Percentiles rank a stretch among this genome's conserved stretches.
Evolutionary conservation across 2,113 vertebrate genomes (phyloP).

Genomic region (Spilogale gracilis): DNA sequence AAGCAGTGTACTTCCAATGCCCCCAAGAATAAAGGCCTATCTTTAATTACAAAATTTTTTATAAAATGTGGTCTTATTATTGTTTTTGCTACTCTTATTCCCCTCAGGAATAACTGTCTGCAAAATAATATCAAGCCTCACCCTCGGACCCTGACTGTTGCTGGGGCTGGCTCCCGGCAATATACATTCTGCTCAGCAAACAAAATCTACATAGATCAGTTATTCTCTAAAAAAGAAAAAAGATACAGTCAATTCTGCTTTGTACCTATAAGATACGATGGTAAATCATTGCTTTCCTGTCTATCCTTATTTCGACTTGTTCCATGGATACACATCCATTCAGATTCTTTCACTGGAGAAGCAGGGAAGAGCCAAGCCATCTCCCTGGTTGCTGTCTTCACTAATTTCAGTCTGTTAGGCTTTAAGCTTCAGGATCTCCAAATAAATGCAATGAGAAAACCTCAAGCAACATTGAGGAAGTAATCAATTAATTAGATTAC

Average conservation of each 20-base stretch:
- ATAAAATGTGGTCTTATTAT: constrained; percentile 5
- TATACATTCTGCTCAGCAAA: background rate
- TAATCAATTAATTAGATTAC: background rate
- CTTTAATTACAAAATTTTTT: constrained; percentile 28
- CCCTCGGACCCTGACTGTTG: no score
- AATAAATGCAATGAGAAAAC: background rate
- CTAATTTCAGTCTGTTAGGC: background rate
- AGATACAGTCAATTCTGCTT: background rate
- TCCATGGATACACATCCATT: background rate
- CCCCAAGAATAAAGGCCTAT: background rate
- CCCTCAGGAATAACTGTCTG: background rate
- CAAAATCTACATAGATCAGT: background rate
- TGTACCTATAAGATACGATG: background rate
- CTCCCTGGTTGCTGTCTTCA: background rate
- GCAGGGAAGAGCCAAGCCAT: background rate
- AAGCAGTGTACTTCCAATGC: background rate
- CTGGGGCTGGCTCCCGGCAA: background rate
- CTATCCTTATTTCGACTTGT: background rate
- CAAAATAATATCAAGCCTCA: background rate
- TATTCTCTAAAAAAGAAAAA: background rate
- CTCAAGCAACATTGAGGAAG: background rate
- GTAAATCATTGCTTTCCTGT: background rate
- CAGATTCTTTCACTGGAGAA: background rate
- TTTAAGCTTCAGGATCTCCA: background rate
- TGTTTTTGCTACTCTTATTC: constrained; percentile 16